phyloP scores from a whole-genome alignment of 2,888 invertebrate genomes.

The Glaucopsyche alexis region DNA sequence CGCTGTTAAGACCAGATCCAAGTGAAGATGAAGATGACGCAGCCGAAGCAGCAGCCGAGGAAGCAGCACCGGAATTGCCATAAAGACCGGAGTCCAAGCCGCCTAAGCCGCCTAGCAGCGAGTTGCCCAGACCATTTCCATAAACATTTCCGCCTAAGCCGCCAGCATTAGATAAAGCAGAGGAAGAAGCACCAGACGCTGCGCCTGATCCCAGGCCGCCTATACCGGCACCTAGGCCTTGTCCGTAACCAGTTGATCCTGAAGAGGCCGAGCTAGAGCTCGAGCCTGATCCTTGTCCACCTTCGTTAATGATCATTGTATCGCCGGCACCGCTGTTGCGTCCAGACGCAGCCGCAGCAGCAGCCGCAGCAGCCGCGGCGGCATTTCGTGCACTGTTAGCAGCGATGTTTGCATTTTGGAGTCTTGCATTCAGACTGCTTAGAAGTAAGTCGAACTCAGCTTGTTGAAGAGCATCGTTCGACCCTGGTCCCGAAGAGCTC shows the following conservation, averaged over 20 bases:
- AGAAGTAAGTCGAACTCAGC: not conserved
- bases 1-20: too few species aligned
- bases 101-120: not conserved
- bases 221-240: not conserved
- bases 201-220: not conserved
- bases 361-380: conserved; percentile 16
- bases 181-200: not conserved
- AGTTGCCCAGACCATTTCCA: not conserved
- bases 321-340: conserved; percentile 4
- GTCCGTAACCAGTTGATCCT: not conserved
- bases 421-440: not conserved
- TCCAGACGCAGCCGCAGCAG: conserved; percentile 16
- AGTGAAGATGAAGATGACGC: too few species aligned
- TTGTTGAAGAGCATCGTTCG: not conserved
- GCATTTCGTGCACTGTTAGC: conserved; percentile 29
- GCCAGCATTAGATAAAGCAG: conserved; percentile 9
- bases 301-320: not conserved
- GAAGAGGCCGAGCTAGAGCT: too few species aligned
- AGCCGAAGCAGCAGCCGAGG: too few species aligned
- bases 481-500: not conserved
- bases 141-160: not conserved
- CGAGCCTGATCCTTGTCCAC: conserved; percentile 6
- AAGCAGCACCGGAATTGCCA: too few species aligned
- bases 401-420: not conserved
- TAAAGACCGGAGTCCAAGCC: not conserved